Percentiles rank a stretch among this genome's conserved stretches.
Conservation (phyloP, 2,888 invertebrate genomes). For the Cheilosia vernalis region DNA sequence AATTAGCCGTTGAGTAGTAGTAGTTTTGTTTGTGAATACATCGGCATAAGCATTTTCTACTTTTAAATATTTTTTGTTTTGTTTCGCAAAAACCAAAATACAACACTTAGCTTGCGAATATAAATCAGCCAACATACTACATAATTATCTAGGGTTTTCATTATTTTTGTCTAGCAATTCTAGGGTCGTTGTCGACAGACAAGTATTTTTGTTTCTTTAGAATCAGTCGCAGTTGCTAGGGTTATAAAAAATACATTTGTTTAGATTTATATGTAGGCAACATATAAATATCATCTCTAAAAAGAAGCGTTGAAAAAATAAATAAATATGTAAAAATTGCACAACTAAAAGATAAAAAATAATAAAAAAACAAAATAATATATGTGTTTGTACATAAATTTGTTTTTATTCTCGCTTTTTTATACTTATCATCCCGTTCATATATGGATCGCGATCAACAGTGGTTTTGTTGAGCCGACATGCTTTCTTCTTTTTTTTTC, state of each 20-base stretch:
- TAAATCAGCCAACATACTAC: conserved; percentile 55
- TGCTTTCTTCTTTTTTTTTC: background rate
- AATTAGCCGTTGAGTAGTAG: conserved; percentile 59
- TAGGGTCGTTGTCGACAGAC: background rate
- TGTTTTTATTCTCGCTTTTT: conserved; percentile 49
- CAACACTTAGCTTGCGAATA: conserved; percentile 58
- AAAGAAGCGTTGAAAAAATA: conserved; percentile 35
- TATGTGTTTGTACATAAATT: conserved; percentile 51
- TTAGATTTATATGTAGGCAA: conserved; percentile 8
- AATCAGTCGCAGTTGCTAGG: conserved; percentile 39
- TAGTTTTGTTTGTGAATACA: conserved; percentile 34
- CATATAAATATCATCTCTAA: conserved; percentile 10
- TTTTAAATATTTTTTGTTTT: conserved; percentile 12
- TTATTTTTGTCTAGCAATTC: conserved; percentile 25
- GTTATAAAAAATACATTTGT: conserved; percentile 27
- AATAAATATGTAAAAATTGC: conserved; percentile 50
- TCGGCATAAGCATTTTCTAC: conserved; percentile 59
- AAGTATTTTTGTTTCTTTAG: conserved; percentile 8
- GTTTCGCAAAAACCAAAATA: conserved; percentile 45
- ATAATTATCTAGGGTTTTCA: conserved; percentile 57
- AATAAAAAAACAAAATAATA: conserved; percentile 36
- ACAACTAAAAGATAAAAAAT: conserved; percentile 13
- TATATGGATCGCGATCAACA: conserved; percentile 39
- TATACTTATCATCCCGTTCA: conserved; percentile 5
- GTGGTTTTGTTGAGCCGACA: conserved; percentile 41